Conservation (phyloP, 2,888 invertebrate genomes). For the Sceliomorpha sp. region DNA sequence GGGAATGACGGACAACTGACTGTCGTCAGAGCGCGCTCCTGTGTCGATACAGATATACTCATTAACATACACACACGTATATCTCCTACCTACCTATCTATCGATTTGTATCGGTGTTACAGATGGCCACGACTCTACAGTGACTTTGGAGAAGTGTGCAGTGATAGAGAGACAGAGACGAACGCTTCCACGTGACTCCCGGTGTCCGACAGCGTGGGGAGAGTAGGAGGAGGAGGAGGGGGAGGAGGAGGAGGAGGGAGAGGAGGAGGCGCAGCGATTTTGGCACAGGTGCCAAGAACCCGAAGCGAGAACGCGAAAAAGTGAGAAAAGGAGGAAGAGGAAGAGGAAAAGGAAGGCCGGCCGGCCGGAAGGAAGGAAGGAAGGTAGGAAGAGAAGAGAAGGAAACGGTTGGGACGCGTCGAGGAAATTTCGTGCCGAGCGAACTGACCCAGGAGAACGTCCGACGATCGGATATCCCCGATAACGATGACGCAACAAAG, state of each 20-base stretch:
- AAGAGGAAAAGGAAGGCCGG: no score
- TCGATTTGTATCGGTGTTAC: conserved; percentile 38
- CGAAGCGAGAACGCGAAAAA: conserved; percentile 4
- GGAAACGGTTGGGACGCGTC: no score
- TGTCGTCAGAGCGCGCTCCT: conserved; percentile 13
- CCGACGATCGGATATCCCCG: conserved; percentile 40
- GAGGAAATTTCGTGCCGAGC: no score
- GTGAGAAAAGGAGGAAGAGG: conserved; percentile 9
- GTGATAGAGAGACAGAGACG: not conserved
- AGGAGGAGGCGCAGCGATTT: conserved; percentile 10
- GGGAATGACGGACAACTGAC: conserved; percentile 25
- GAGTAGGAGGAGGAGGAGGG: conserved; percentile 15
- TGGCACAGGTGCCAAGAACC: conserved; percentile 23
- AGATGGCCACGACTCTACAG: conserved; percentile 58
- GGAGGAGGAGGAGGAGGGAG: conserved; percentile 12
- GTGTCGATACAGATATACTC: conserved; percentile 41
- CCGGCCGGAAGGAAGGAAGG: conserved; percentile 3
- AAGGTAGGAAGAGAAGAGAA: conserved; percentile 22
- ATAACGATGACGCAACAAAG: conserved; percentile 80
- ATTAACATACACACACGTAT: no score
- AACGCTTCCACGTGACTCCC: conserved; percentile 23
- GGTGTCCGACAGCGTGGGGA: conserved; percentile 15
- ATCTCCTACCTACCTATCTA: no score
- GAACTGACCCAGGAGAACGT: conserved; percentile 41
- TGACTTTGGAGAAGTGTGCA: conserved; percentile 3